phyloP scores from a whole-genome alignment of 2,888 invertebrate species.

The Cylindroiulus punctatus region DNA sequence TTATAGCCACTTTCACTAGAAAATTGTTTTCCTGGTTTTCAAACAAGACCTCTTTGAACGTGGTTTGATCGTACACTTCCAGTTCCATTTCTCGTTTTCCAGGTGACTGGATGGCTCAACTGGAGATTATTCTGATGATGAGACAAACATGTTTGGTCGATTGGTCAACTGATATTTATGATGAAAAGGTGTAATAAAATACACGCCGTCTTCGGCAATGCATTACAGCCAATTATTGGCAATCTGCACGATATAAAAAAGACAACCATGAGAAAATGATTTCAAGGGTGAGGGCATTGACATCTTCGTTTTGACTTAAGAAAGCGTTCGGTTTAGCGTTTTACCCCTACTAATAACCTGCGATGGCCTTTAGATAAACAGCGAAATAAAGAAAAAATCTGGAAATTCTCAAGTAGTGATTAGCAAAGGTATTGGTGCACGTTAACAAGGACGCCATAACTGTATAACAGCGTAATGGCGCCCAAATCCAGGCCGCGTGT shows the following conservation, averaged over 20 bases:
- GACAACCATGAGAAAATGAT: neutral
- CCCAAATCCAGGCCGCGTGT: neutral
- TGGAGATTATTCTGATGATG: neutral
- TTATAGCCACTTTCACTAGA: neutral
- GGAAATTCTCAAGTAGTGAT: neutral
- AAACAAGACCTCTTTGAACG: constrained; percentile 8
- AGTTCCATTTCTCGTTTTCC: neutral
- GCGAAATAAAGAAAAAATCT: neutral
- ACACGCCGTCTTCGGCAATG: neutral
- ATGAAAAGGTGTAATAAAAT: constrained; percentile 6
- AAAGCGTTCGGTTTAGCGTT: neutral
- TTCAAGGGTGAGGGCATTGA: constrained; percentile 4
- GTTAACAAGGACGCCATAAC: neutral
- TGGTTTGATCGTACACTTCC: neutral
- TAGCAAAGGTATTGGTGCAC: neutral
- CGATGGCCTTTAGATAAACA: neutral
- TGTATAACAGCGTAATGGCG: neutral
- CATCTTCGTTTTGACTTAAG: neutral
- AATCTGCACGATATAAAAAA: neutral
- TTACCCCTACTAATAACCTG: neutral
- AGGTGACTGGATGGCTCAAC: neutral
- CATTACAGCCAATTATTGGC: constrained; percentile 23
- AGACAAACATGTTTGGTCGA: neutral
- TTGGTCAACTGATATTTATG: neutral
- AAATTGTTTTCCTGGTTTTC: neutral